A percentile compares a stretch with the other conserved stretches of the same genome.
These are phyloP conservation scores for Scaptomyza graminum DNA, from an alignment of 1,140 invertebrate species.

Conservation along the genomic window DNA sequence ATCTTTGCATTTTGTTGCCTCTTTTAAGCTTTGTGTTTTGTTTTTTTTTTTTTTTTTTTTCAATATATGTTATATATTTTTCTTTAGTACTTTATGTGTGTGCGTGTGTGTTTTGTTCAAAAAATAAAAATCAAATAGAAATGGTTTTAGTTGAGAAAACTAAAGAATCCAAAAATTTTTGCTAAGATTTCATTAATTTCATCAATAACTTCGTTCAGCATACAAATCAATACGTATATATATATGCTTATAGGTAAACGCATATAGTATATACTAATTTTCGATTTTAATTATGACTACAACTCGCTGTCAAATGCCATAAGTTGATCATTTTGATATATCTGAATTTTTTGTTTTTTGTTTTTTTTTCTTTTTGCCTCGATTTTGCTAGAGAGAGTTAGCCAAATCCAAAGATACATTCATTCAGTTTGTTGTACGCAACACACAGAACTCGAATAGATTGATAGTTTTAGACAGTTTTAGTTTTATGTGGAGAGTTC, in stretches of 20 bases:
- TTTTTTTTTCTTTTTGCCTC: neutral
- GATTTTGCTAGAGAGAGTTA: conserved; percentile 6
- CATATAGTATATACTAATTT: conserved; percentile 12
- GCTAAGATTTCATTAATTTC: conserved; percentile 68
- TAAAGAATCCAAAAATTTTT: conserved; percentile 60
- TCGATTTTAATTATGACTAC: conserved; percentile 64
- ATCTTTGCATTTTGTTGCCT: conserved; percentile 49
- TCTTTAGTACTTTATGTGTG: conserved; percentile 24
- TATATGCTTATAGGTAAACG: conserved; percentile 1
- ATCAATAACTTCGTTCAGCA: conserved; percentile 71
- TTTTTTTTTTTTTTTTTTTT: too few relatives aligned
- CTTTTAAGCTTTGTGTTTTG: conserved; percentile 74
- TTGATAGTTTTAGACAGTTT: neutral
- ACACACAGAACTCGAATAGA: conserved; percentile 17
- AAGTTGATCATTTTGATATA: neutral
- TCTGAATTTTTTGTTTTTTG: neutral
- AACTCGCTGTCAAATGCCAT: conserved; percentile 43
- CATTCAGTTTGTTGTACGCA: conserved; percentile 16
- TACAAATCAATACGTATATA: conserved; percentile 41
- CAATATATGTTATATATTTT: conserved; percentile 46
- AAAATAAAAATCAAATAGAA: conserved; percentile 38
- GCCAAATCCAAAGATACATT: conserved; percentile 16
- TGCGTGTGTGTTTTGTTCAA: conserved; percentile 25
- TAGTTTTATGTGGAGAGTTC: neutral
- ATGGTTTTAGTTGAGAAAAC: too few relatives aligned